Conservation (phyloP, 1,140 invertebrate genomes). For the Drosophila chauvacae region DNA sequence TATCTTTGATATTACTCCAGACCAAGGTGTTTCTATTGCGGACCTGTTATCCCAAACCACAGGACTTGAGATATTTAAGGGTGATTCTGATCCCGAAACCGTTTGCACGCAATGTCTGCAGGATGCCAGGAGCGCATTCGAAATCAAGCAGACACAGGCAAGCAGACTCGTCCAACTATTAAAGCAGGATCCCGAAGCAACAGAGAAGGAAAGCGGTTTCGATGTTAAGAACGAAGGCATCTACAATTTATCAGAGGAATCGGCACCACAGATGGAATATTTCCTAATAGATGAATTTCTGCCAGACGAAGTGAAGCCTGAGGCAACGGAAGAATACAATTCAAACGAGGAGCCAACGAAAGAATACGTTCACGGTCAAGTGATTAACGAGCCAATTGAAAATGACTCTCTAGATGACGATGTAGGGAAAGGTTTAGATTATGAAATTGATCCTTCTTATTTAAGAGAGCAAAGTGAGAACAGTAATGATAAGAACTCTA, state of each 20-base stretch:
- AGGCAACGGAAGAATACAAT: too few relatives aligned
- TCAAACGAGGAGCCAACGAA: not conserved
- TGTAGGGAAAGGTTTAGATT: not conserved
- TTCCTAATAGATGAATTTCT: constrained; percentile 10
- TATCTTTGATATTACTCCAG: not conserved
- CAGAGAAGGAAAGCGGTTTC: not conserved
- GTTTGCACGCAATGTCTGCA: not conserved
- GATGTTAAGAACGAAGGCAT: not conserved
- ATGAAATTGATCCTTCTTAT: constrained; percentile 11
- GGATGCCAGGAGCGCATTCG: not conserved
- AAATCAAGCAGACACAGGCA: not conserved
- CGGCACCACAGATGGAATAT: constrained; percentile 5
- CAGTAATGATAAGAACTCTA: not conserved
- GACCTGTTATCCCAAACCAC: not conserved
- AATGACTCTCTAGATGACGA: not conserved
- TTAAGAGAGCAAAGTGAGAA: not conserved
- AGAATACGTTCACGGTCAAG: not conserved
- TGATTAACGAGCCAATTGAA: not conserved
- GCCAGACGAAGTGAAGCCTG: not conserved
- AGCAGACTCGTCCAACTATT: not conserved
- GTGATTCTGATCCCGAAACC: not conserved
- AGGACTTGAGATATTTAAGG: not conserved
- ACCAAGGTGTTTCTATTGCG: not conserved
- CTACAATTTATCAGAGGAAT: not conserved
- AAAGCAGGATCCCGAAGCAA: not conserved